Evolutionary conservation across 2,113 vertebrate species (phyloP), one percentile per base, ranked within the genome.

Genomic region (Hippocampus guttulatus): DNA sequence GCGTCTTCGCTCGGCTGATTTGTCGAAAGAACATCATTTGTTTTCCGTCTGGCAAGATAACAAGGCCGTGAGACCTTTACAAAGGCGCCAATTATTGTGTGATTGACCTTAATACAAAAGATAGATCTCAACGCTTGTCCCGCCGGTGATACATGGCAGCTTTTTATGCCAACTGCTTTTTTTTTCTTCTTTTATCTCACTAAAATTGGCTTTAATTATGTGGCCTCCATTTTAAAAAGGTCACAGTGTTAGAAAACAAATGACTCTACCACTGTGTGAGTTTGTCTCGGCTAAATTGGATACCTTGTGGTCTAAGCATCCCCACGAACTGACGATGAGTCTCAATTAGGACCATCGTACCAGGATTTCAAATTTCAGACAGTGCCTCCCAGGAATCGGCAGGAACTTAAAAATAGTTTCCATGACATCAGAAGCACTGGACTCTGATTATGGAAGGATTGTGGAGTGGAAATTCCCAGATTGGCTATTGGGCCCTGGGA

Each of bases 31-130:
- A 27, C 12, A 60, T 60, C 14, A 30, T 18, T 60, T 60, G 57
- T 58, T 25, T 60, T 60, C 57, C 27, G 15, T 60, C 57, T 27
- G 57, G 57, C 14, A 60, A 30, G 57, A 60, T 85, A 81, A 87
- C 74, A 77, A 84, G 73, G 74, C 67, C 1, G 23, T 4, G 12
- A 75, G 84, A 81, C 79, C 58, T 80, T 84, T 81, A 67, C 74
- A 75, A 84, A 87, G 81, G 72, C 80, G 73, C 67, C 82, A 86
- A 83, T 88, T 84, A 84, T 68, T 60, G 45, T 62, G 76, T 74
- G 80, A 80, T 80, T 85, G 82, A 88, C 85, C 84, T 75, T 68
- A 54, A 70, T 80, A 72, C 68, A 83, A 68, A 74, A 71, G 69
- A 68, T 60, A 45, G 70, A 86, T 83, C 81, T 84, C 64, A 66